phyloP scores from a whole-genome alignment of 2,888 invertebrate genomes.

The Himalopsyche japonica region DNA sequence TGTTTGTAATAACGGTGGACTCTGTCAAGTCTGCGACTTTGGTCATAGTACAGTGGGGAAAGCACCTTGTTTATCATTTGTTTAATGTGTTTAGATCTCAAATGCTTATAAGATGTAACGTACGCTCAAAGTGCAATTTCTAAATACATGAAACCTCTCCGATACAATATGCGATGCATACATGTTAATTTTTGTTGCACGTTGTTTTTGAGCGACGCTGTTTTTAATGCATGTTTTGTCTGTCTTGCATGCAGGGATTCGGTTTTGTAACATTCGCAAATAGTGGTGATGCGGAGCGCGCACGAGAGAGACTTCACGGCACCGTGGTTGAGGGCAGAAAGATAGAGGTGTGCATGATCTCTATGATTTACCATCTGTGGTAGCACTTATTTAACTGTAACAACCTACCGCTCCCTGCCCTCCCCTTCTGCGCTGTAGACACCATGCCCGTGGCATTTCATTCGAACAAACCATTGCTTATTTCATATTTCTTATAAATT shows the following conservation, averaged over 20 bases:
- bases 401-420: constrained; percentile 57
- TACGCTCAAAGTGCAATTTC: constrained; percentile 62
- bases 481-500: constrained; percentile 30
- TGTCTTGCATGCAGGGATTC: constrained; percentile 99
- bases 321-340: constrained; percentile 99
- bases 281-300: constrained; percentile 99
- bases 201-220: constrained; percentile 78
- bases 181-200: constrained; percentile 75
- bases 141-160: constrained; percentile 46
- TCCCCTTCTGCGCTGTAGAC: constrained; percentile 58
- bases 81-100: constrained; percentile 41
- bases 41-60: constrained; percentile 32
- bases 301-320: constrained; percentile 99
- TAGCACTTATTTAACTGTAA: constrained; percentile 67
- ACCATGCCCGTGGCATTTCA: constrained; percentile 19
- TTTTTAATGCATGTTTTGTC: constrained; percentile 91
- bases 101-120: constrained; percentile 53
- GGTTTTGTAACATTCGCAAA: constrained; percentile 99
- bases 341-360: constrained; percentile 99
- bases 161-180: constrained; percentile 59
- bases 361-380: constrained; percentile 62
- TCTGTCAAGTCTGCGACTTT: constrained; percentile 25
- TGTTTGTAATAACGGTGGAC: constrained; percentile 37
- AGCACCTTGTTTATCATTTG: constrained; percentile 40
- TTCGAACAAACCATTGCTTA: constrained; percentile 32